Percentiles rank a stretch among this genome's conserved stretches.
Conservation (phyloP, 2,797 vertebrate genomes). For the Argyrosomus regius region DNA sequence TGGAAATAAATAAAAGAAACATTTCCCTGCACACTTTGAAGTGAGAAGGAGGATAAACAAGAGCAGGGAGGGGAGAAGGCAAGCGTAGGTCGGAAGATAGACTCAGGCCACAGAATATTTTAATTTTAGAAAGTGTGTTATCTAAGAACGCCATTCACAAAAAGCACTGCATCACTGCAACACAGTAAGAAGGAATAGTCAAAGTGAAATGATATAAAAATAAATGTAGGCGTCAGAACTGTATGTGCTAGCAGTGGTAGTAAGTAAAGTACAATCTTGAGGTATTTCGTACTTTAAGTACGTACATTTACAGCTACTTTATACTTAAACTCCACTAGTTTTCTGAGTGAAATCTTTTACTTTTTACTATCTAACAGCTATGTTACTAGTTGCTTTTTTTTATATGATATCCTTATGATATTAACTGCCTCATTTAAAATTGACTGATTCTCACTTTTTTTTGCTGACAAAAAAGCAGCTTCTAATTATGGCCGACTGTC, state of each 20-base stretch:
- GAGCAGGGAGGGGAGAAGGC: conserved; percentile 18
- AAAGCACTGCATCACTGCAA: background rate
- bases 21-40: conserved; percentile 55
- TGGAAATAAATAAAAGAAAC: conserved; percentile 38
- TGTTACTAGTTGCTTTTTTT: background rate
- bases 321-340: background rate
- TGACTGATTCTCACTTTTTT: background rate
- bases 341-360: background rate
- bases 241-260: background rate
- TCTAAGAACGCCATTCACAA: conserved; percentile 21
- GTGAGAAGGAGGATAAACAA: conserved; percentile 43
- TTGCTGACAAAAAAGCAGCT: too few relatives aligned
- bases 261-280: background rate
- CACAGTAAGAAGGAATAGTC: background rate
- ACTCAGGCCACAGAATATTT: conserved; percentile 11
- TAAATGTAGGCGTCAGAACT: too few relatives aligned
- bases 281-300: background rate
- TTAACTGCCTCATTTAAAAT: background rate
- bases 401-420: background rate
- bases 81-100: conserved; percentile 16
- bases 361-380: background rate
- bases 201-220: background rate
- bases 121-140: conserved; percentile 9
- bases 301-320: background rate
- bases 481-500: too few relatives aligned